These are phyloP conservation scores for Danionella cerebrum DNA, from an alignment of 2,113 vertebrate genomes.

Conservation along the genomic window DNA sequence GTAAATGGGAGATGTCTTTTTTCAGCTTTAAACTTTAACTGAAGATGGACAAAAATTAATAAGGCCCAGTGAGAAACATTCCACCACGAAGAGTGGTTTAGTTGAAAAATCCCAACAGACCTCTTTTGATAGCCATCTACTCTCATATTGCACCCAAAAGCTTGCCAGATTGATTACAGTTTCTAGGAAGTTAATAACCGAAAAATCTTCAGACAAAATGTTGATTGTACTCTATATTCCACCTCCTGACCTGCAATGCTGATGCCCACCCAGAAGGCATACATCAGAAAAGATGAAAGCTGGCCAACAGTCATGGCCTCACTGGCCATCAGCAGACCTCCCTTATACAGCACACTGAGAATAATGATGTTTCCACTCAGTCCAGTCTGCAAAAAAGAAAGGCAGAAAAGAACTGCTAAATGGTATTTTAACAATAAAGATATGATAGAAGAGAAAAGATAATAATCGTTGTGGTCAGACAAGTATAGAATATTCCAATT, in stretches of 20 bases:
- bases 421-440: too few relatives aligned
- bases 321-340: conserved; percentile 82
- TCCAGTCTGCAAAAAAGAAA: conserved; percentile 69
- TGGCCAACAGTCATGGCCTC: conserved; percentile 93
- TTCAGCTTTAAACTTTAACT: too few relatives aligned
- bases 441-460: too few relatives aligned
- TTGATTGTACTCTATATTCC: neutral
- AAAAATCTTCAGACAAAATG: too few relatives aligned
- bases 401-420: neutral
- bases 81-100: neutral
- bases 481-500: too few relatives aligned
- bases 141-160: neutral
- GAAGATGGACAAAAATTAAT: neutral
- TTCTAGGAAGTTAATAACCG: too few relatives aligned
- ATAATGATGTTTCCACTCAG: conserved; percentile 92
- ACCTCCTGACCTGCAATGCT: conserved; percentile 81
- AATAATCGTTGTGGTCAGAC: too few relatives aligned
- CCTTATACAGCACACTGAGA: conserved; percentile 90
- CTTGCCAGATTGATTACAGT: too few relatives aligned
- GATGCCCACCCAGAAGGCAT: conserved; percentile 95
- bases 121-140: neutral
- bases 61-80: neutral
- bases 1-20: too few relatives aligned
- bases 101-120: neutral
- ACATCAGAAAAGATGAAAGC: conserved; percentile 95